Conservation (phyloP, 2,113 vertebrate genomes). For the Mesoclemmys tuberculata region DNA sequence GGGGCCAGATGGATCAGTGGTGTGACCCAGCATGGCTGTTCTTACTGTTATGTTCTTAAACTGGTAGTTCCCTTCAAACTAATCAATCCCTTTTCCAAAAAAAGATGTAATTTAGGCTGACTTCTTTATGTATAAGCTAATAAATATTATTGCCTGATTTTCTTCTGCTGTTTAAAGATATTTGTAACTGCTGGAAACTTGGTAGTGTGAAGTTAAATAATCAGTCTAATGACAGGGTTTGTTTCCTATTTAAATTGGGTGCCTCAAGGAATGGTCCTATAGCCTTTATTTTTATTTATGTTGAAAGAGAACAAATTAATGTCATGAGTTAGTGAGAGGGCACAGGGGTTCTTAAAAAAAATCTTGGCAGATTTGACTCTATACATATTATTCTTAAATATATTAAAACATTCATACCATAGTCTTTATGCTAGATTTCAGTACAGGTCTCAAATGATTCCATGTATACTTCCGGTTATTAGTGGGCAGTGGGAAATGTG, state of each 20-base stretch:
- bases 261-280: neutral
- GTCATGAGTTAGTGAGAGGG: neutral
- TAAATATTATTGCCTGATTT: neutral
- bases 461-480: neutral
- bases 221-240: neutral
- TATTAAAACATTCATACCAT: no score
- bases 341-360: neutral
- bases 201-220: neutral
- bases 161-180: neutral
- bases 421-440: neutral
- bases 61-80: neutral
- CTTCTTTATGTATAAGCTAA: accelerated
- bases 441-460: neutral
- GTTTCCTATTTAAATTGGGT: neutral
- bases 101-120: neutral
- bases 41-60: neutral
- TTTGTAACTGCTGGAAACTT: neutral
- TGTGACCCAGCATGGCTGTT: no score
- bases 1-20: no score
- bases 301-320: neutral
- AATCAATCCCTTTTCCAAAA: accelerated
- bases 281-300: neutral
- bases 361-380: neutral
- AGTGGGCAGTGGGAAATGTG: neutral
- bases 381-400: neutral